Conservation (phyloP, 2,888 invertebrate genomes). For the Macrosoma leucophasiata region DNA sequence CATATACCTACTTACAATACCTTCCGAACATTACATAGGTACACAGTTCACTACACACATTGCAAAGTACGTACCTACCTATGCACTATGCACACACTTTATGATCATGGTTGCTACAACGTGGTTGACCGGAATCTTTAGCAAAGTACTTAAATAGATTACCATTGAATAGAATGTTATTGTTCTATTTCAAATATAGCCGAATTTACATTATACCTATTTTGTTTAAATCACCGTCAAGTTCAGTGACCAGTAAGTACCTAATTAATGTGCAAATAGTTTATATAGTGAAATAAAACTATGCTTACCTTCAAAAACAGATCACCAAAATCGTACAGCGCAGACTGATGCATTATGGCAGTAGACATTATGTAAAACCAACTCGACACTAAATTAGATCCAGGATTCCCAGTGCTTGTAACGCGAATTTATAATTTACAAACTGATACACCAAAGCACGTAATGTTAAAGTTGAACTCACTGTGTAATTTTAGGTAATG, state of each 20-base stretch:
- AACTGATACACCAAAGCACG: constrained; percentile 68
- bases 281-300: constrained; percentile 8
- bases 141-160: no score
- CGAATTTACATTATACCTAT: no score
- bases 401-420: constrained; percentile 49
- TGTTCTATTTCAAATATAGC: no score
- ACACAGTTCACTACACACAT: no score
- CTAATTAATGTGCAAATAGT: constrained; percentile 11
- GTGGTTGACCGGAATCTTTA: no score
- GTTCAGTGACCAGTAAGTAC: constrained; percentile 11
- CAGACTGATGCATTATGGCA: constrained; percentile 84
- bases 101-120: no score
- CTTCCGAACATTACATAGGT: no score
- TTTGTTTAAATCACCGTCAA: not conserved
- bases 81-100: no score
- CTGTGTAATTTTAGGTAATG: constrained; percentile 58
- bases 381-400: constrained; percentile 60
- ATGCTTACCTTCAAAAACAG: constrained; percentile 81
- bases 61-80: no score
- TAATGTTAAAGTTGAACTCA: constrained; percentile 59
- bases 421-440: constrained; percentile 41
- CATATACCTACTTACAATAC: no score
- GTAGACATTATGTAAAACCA: constrained; percentile 80
- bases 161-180: no score
- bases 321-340: constrained; percentile 85